Conservation (phyloP, 2,888 invertebrate species). For the Phania funesta region DNA sequence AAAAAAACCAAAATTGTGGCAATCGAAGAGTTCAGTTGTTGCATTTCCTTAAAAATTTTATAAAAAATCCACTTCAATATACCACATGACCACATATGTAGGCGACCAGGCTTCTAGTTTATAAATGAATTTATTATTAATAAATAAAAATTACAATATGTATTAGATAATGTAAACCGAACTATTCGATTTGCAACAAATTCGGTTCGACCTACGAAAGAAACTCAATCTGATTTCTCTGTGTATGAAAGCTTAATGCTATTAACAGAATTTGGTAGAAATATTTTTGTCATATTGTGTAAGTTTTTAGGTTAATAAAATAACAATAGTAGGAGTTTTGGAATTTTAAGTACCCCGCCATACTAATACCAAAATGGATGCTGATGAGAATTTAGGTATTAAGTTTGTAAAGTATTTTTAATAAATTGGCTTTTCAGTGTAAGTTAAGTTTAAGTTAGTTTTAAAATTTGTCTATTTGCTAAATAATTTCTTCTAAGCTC, state of each 20-base stretch:
- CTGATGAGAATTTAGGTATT: constrained; percentile 36
- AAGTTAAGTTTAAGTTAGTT: not conserved
- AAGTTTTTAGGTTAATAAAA: constrained; percentile 20
- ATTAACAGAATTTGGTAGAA: constrained; percentile 1
- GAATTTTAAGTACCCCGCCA: not conserved
- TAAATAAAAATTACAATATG: too few species aligned
- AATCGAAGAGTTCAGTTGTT: too few species aligned
- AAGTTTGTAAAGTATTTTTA: not conserved
- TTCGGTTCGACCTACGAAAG: not conserved
- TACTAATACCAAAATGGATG: constrained; percentile 52
- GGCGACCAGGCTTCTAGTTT: too few species aligned
- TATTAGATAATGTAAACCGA: not conserved
- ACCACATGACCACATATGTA: too few species aligned
- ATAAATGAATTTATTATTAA: too few species aligned
- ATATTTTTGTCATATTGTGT: constrained; percentile 7
- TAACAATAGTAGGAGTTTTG: constrained; percentile 1
- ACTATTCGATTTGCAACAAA: not conserved
- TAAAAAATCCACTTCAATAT: too few species aligned
- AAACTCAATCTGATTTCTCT: too few species aligned
- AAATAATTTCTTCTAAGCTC: too few species aligned
- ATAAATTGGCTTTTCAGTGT: not conserved
- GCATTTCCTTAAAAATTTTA: too few species aligned
- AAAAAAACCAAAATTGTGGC: too few species aligned
- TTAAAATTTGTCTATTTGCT: not conserved
- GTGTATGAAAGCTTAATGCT: not conserved